Percentiles rank a stretch among this genome's conserved stretches.
Conservation (phyloP, 23 tunicate genomes). For the Phallusia fumigata region DNA sequence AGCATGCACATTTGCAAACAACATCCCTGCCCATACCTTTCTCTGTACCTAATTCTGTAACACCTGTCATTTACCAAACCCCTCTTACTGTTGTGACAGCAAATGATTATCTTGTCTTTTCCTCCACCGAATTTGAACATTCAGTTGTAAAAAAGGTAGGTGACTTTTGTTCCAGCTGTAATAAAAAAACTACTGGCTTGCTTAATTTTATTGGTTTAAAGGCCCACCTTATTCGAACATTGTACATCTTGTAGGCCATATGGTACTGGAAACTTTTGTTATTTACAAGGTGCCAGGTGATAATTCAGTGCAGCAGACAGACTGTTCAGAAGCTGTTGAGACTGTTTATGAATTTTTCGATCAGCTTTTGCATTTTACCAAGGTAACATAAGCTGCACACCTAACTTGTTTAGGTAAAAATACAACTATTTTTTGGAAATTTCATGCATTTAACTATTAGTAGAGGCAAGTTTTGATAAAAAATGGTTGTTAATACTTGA, state of each 20-base stretch:
- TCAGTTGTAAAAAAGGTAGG: slow-evolving; percentile 12
- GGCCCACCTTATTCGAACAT: too few relatives aligned
- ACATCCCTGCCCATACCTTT: background rate
- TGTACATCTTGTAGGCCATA: background rate
- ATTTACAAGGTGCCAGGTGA: background rate
- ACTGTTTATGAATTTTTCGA: background rate
- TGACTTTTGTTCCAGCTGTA: too few relatives aligned
- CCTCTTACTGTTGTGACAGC: background rate
- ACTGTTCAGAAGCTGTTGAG: background rate
- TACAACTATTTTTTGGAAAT: too few relatives aligned
- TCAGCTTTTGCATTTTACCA: background rate
- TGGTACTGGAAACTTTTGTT: background rate
- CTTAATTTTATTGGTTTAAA: too few relatives aligned
- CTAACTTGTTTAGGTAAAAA: too few relatives aligned
- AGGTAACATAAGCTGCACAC: background rate
- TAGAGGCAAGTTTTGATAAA: too few relatives aligned
- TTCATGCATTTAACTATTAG: too few relatives aligned
- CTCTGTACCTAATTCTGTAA: background rate
- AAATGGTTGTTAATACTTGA: too few relatives aligned
- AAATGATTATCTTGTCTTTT: background rate
- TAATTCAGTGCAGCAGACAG: background rate
- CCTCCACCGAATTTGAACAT: slow-evolving; percentile 1
- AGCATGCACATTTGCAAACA: background rate
- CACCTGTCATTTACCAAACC: background rate
- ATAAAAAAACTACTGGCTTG: too few relatives aligned